Percentiles rank a stretch among this genome's conserved stretches.
phyloP scores from a whole-genome alignment of 37 sponge, comb jelly and placozoan genomes.

The Haliclona indistincta region DNA sequence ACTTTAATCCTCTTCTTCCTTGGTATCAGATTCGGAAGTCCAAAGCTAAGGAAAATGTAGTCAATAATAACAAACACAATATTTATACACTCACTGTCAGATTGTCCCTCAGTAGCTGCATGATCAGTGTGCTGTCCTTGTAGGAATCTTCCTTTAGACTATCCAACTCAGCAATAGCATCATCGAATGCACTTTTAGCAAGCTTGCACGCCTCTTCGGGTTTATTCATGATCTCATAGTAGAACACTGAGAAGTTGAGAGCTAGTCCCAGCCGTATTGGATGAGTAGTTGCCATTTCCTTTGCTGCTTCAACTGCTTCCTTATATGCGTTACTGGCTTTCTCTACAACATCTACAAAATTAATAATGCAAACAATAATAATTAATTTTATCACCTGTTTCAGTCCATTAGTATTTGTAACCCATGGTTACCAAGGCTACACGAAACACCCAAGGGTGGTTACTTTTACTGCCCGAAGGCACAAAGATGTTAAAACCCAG shows the following conservation, averaged over 20 bases:
- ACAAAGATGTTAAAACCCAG: too few relatives aligned
- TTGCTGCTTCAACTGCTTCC: background rate
- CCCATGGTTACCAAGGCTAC: too few relatives aligned
- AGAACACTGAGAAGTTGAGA: slow-evolving; percentile 85
- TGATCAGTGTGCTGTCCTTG: slow-evolving; percentile 96
- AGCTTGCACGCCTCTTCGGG: slow-evolving; percentile 74
- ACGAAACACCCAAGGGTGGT: too few relatives aligned
- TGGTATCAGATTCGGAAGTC: background rate
- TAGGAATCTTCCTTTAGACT: slow-evolving; percentile 84
- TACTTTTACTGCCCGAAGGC: too few relatives aligned
- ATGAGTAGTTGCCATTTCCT: slow-evolving; percentile 58
- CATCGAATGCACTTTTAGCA: slow-evolving; percentile 89
- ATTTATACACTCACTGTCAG: slow-evolving; percentile 81
- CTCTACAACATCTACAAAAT: background rate
- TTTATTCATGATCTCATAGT: slow-evolving; percentile 73
- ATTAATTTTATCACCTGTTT: too few relatives aligned
- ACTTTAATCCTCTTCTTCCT: too few relatives aligned
- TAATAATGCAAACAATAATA: too few relatives aligned
- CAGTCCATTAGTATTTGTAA: too few relatives aligned
- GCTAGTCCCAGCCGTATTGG: slow-evolving; percentile 86
- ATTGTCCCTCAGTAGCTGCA: slow-evolving; percentile 95
- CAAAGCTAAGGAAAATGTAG: background rate
- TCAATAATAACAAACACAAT: slow-evolving; percentile 8
- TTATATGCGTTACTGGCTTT: background rate
- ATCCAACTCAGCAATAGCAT: slow-evolving; percentile 90